Evolutionary conservation across 2,113 vertebrate species (phyloP).

Genomic region (Astur gentilis): DNA sequence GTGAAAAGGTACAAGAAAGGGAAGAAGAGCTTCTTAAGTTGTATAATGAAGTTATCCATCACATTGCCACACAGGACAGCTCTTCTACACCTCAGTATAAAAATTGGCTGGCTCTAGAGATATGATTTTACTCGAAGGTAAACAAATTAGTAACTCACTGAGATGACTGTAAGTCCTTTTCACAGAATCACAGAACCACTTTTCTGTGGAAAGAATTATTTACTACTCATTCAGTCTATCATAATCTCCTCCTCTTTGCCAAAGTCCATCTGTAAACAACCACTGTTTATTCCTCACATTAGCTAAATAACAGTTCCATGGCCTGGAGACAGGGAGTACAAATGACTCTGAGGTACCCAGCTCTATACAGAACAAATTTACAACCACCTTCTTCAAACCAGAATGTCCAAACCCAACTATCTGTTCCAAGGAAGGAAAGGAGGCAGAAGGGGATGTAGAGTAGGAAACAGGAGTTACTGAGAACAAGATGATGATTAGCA

Average conservation of each 20-base stretch:
- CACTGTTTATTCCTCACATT: background rate
- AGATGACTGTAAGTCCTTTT: background rate
- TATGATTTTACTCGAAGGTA: slow-evolving; percentile 42
- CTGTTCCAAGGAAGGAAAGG: background rate
- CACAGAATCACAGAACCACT: background rate
- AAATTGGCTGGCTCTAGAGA: background rate
- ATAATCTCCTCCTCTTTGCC: background rate
- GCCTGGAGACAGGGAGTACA: background rate
- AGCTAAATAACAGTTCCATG: background rate
- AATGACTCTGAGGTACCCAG: background rate
- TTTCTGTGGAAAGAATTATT: background rate
- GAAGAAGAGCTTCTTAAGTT: slow-evolving; percentile 36
- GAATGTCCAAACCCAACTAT: background rate
- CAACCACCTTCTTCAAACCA: background rate
- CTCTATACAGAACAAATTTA: background rate
- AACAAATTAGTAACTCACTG: slow-evolving; percentile 46
- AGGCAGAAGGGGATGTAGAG: background rate
- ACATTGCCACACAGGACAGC: background rate
- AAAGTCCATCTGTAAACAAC: background rate
- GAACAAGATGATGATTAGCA: background rate
- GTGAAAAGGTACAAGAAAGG: slow-evolving; percentile 54
- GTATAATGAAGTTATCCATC: slow-evolving; percentile 57
- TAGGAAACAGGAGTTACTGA: background rate
- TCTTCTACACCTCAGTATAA: slow-evolving; percentile 18
- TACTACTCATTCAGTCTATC: background rate